These are phyloP conservation scores for Stichodactyla mertensii DNA, from an alignment of 64 coral and sea anemone genomes.

Conservation along the genomic window DNA sequence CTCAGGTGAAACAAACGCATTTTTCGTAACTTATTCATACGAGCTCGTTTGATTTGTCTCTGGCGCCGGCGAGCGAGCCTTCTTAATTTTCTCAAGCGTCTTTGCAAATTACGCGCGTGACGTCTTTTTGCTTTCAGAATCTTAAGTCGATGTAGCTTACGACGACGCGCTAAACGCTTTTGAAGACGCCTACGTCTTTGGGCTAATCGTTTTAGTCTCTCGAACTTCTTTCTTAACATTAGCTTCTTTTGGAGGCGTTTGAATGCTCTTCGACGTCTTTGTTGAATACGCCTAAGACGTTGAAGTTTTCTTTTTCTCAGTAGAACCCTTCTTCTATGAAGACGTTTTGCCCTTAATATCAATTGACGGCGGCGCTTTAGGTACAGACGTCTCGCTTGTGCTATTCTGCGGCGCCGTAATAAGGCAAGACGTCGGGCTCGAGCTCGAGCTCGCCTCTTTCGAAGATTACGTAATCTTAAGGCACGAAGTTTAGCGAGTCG, in stretches of 20 bases:
- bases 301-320: neutral
- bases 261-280: neutral
- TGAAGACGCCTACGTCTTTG: neutral
- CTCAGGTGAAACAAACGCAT: neutral
- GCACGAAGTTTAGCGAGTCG: neutral
- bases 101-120: neutral
- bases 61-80: neutral
- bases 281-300: neutral
- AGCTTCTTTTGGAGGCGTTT: neutral
- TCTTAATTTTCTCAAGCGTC: neutral
- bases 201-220: neutral
- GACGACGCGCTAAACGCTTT: neutral
- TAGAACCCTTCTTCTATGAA: neutral
- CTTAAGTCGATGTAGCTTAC: neutral
- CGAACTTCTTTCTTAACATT: neutral
- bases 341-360: neutral
- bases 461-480: conserved; percentile 2
- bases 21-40: neutral
- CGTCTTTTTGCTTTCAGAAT: neutral
- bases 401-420: neutral
- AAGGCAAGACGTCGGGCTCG: neutral
- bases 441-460: neutral
- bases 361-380: neutral
- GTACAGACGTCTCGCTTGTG: neutral
- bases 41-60: neutral